A percentile compares a stretch with the other conserved stretches of the same genome.
Conservation (phyloP, 2,113 vertebrate genomes). For the Seriola aureovittata region DNA sequence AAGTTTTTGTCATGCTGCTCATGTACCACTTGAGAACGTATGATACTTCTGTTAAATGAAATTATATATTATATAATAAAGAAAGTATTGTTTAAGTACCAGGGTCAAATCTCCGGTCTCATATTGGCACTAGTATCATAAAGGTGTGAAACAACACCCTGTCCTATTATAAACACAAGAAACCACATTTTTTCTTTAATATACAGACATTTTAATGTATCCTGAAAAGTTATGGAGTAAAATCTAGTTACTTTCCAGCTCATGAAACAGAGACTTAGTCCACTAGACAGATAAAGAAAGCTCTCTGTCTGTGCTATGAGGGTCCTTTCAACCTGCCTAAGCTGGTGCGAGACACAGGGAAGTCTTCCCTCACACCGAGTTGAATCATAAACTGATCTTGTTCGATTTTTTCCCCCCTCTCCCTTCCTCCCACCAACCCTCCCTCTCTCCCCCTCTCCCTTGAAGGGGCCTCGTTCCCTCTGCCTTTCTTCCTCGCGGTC, state of each 20-base stretch:
- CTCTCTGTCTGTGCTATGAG: slow-evolving; percentile 43
- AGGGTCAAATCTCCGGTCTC: not conserved
- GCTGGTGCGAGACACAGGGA: slow-evolving; percentile 76
- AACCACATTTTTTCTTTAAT: no score
- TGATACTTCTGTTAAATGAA: no score
- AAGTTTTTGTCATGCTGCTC: no score
- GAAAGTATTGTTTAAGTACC: not conserved
- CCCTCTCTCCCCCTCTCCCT: slow-evolving; percentile 24
- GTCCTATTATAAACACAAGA: not conserved
- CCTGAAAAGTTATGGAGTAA: not conserved
- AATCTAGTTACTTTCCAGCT: slow-evolving; percentile 44
- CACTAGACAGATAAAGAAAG: slow-evolving; percentile 57
- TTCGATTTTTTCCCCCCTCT: slow-evolving; percentile 80
- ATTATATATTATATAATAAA: no score
- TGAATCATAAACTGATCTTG: slow-evolving; percentile 83
- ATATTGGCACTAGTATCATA: not conserved
- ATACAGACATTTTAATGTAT: not conserved
- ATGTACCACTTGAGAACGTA: no score
- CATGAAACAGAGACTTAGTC: slow-evolving; percentile 24
- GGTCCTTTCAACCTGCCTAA: slow-evolving; percentile 71
- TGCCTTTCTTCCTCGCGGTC: slow-evolving; percentile 69
- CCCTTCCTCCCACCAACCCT: not conserved
- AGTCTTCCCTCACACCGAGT: slow-evolving; percentile 73
- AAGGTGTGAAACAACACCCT: not conserved
- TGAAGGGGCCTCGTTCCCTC: slow-evolving; percentile 66